Percentiles rank a stretch among this genome's conserved stretches.
phyloP scores from a whole-genome alignment of 2,797 vertebrate genomes.

The Linurgus olivaceus region DNA sequence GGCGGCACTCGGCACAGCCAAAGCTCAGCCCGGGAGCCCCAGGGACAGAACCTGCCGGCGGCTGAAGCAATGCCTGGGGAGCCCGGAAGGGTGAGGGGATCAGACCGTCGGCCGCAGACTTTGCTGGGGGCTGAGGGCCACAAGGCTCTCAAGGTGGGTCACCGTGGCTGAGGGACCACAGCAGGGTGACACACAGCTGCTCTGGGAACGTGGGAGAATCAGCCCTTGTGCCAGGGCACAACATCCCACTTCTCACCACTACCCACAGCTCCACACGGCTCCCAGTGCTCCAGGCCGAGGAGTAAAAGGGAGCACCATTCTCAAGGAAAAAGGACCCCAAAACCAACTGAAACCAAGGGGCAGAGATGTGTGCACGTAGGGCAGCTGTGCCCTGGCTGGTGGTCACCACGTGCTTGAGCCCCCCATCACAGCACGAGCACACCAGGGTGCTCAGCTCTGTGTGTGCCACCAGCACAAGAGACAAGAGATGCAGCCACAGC shows the following conservation, averaged over 20 bases:
- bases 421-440: neutral
- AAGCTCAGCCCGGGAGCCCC: neutral
- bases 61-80: neutral
- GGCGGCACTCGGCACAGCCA: neutral
- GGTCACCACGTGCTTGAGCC: neutral
- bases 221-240: neutral
- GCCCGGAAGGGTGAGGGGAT: rapidly evolving
- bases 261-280: rapidly evolving
- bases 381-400: neutral
- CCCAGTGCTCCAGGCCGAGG: rapidly evolving
- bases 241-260: neutral
- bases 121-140: neutral
- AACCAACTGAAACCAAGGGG: neutral
- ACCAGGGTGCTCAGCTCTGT: neutral
- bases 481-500: neutral
- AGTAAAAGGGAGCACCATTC: neutral
- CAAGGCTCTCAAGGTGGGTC: neutral
- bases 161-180: neutral
- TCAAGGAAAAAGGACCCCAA: neutral
- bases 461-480: neutral
- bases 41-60: neutral
- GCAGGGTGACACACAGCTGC: neutral
- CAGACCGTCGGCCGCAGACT: neutral
- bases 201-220: neutral
- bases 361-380: rapidly evolving